A percentile compares a stretch with the other conserved stretches of the same genome.
These are phyloP conservation scores for Eupithecia centaureata DNA, from an alignment of 2,888 invertebrate species.

Conservation along the genomic window DNA sequence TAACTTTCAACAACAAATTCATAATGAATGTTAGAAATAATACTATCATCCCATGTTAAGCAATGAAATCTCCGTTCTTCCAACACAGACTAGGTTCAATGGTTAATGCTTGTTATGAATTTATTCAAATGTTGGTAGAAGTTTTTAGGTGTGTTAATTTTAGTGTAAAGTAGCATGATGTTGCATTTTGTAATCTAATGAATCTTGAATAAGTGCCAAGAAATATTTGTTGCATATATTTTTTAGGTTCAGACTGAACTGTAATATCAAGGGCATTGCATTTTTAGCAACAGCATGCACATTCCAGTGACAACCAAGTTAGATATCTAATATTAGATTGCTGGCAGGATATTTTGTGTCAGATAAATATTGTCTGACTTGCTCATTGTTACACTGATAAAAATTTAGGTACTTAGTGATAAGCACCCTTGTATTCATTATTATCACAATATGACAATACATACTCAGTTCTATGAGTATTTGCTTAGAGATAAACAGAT, in stretches of 20 bases:
- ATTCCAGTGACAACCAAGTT: background rate
- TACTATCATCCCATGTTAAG: no score
- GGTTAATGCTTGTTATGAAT: no score
- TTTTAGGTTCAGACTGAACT: background rate
- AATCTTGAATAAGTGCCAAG: slow-evolving; percentile 23
- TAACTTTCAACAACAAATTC: no score
- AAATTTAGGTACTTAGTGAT: background rate
- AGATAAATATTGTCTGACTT: background rate
- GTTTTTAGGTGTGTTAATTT: no score
- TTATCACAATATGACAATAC: background rate
- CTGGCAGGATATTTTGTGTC: background rate
- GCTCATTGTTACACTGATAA: background rate
- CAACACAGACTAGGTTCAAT: no score
- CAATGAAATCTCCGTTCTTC: no score
- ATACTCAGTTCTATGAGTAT: slow-evolving; percentile 1
- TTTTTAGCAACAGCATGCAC: background rate
- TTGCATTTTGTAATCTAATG: slow-evolving; percentile 19
- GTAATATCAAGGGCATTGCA: slow-evolving; percentile 3
- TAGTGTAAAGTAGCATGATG: slow-evolving; percentile 15
- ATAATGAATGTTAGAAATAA: no score
- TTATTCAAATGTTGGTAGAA: background rate
- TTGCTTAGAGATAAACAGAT: slow-evolving; percentile 2
- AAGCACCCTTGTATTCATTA: background rate
- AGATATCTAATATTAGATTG: background rate
- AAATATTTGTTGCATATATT: slow-evolving; percentile 13